These are phyloP conservation scores for Neoaliturus tenellus DNA, from an alignment of 2,888 invertebrate genomes.

Conservation along the genomic window DNA sequence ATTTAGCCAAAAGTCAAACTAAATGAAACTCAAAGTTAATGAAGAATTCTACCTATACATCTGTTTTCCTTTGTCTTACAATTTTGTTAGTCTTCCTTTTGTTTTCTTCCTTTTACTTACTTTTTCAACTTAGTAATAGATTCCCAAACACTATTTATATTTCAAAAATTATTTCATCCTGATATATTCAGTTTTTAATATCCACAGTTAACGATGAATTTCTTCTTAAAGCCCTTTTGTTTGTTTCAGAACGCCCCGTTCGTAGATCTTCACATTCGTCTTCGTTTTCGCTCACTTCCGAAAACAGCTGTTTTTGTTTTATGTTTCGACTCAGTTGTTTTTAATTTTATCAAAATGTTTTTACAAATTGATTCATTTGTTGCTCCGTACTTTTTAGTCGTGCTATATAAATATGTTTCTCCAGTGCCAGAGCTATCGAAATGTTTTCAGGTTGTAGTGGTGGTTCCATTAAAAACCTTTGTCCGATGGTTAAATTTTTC, in stretches of 20 bases:
- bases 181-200: too few species aligned
- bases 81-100: too few species aligned
- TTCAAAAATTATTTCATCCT: too few species aligned
- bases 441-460: not conserved
- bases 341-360: conserved; percentile 43
- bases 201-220: too few species aligned
- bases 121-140: too few species aligned
- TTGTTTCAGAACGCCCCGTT: conserved; percentile 27
- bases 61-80: too few species aligned
- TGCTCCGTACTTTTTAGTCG: not conserved
- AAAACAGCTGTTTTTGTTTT: conserved; percentile 40
- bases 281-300: not conserved
- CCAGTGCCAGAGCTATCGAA: not conserved
- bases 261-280: not conserved
- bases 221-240: not conserved
- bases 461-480: conserved; percentile 9
- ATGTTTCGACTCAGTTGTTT: conserved; percentile 53
- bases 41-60: too few species aligned
- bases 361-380: conserved; percentile 36
- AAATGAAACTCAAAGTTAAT: too few species aligned
- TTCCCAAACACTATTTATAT: too few species aligned
- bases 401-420: not conserved
- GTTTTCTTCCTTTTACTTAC: too few species aligned
- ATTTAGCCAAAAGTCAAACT: too few species aligned
- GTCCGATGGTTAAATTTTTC: conserved; percentile 2